Conservation (phyloP, 2,888 invertebrate genomes). For the Leucophora obtusa region DNA sequence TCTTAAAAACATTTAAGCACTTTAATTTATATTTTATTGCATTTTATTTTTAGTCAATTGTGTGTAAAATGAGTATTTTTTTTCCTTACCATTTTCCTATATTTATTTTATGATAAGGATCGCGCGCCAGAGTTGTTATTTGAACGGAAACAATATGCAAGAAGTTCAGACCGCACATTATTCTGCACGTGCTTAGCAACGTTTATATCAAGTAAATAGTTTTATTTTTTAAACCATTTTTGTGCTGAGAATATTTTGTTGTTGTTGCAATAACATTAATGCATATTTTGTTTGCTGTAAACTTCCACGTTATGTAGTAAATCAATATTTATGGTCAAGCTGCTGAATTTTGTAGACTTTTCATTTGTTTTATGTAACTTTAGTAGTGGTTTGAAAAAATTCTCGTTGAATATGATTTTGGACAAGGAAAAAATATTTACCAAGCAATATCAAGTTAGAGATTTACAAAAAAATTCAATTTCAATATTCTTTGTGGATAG, state of each 20-base stretch:
- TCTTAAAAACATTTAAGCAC: constrained; percentile 14
- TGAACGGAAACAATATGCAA: constrained; percentile 52
- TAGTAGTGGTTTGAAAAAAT: background rate
- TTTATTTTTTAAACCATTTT: background rate
- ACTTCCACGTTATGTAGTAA: background rate
- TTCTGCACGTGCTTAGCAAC: constrained; percentile 28
- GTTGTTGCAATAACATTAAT: background rate
- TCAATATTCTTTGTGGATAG: too few relatives aligned
- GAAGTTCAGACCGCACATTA: background rate
- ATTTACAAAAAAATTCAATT: too few relatives aligned
- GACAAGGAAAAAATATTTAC: too few relatives aligned
- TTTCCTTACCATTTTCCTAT: background rate
- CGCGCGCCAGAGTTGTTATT: constrained; percentile 44
- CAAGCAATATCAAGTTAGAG: too few relatives aligned
- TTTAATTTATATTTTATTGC: constrained; percentile 40
- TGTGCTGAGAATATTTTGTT: background rate
- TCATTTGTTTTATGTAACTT: background rate
- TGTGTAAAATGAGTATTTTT: constrained; percentile 47
- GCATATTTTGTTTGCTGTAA: background rate
- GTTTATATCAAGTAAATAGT: constrained; percentile 15
- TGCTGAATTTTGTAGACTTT: background rate
- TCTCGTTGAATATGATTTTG: background rate
- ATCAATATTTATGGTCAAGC: background rate
- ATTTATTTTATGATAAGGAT: constrained; percentile 53
- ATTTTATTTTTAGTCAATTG: constrained; percentile 44